These are phyloP conservation scores for Falcunculus frontatus DNA, from an alignment of 2,113 vertebrate species.

Conservation along the genomic window DNA sequence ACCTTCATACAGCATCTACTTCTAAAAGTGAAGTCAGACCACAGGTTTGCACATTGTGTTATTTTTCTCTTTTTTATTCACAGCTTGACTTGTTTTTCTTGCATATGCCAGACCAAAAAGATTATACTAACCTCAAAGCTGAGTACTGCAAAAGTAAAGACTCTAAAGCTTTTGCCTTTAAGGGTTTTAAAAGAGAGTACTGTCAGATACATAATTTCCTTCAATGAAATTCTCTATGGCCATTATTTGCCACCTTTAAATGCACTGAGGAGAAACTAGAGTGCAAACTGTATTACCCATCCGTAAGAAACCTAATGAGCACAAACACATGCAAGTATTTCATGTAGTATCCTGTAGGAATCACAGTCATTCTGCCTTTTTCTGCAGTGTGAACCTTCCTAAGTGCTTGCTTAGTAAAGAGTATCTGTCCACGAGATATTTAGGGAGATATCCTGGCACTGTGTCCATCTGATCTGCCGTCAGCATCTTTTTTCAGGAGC, in stretches of 20 bases:
- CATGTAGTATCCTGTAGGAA: neutral
- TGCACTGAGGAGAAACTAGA: neutral
- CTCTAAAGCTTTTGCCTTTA: neutral
- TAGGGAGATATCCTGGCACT: neutral
- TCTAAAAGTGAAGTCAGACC: neutral
- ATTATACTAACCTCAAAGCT: neutral
- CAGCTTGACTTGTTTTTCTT: neutral
- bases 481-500: neutral
- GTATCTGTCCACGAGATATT: neutral
- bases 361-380: neutral
- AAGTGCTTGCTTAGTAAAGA: neutral
- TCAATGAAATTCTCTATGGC: neutral
- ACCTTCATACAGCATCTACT: neutral
- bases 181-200: neutral
- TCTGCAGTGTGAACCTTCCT: neutral
- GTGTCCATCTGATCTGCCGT: accelerated
- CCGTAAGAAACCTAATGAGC: neutral
- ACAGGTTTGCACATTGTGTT: neutral
- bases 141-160: neutral
- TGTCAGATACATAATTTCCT: neutral
- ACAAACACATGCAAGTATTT: neutral
- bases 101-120: neutral
- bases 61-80: neutral
- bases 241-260: neutral
- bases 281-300: neutral